Evolutionary conservation across 2,888 invertebrate genomes (phyloP).

Genomic region (Hipparchia semele): DNA sequence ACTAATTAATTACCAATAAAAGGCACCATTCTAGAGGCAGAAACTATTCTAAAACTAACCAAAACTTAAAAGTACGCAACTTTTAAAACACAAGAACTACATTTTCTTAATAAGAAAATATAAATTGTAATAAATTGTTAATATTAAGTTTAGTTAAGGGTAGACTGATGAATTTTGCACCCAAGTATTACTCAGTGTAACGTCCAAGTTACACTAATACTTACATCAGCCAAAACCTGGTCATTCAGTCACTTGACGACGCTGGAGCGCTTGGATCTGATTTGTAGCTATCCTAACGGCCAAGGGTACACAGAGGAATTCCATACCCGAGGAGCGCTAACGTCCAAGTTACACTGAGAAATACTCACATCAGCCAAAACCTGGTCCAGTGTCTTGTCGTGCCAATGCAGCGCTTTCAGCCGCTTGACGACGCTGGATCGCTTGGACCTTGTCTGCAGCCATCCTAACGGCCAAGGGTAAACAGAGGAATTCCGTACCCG

Average conservation of each 20-base stretch:
- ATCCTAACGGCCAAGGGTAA: slow-evolving; percentile 96
- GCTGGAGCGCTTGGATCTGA: slow-evolving; percentile 88
- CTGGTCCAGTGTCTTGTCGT: slow-evolving; percentile 89
- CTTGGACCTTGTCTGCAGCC: slow-evolving; percentile 91
- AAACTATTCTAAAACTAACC: no score
- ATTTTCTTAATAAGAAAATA: no score
- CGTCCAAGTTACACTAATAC: slow-evolving; percentile 36
- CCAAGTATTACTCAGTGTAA: no score
- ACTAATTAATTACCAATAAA: not conserved
- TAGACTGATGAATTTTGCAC: no score
- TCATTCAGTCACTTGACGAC: slow-evolving; percentile 89
- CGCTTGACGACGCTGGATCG: slow-evolving; percentile 86
- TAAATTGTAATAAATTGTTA: no score
- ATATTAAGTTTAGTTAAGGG: no score
- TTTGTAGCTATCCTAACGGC: slow-evolving; percentile 93
- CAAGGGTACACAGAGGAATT: slow-evolving; percentile 94
- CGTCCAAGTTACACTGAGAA: no score
- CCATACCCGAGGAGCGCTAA: not conserved
- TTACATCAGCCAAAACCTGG: slow-evolving; percentile 88
- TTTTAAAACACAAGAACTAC: no score
- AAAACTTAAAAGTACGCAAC: no score
- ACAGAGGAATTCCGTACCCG: slow-evolving; percentile 85
- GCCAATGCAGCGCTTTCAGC: slow-evolving; percentile 92
- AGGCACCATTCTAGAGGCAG: not conserved
- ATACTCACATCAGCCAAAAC: slow-evolving; percentile 86